Base-by-base conservation (phyloP, 2,113 vertebrate species). In the Crotalus viridis region DNA sequence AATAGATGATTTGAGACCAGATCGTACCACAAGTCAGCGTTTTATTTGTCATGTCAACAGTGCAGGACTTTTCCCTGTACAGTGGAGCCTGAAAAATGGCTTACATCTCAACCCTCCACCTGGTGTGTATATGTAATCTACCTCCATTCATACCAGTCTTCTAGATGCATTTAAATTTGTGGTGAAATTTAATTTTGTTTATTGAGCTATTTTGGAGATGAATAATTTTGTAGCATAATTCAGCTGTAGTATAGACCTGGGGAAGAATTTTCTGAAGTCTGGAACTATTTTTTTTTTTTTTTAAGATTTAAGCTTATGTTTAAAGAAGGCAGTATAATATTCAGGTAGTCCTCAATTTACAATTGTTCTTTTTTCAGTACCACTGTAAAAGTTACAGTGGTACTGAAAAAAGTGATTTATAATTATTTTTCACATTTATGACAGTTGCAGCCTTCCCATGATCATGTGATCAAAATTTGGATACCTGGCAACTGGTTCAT, bases 51-150 rank as follows among this genome's bases (percentile, higher is more conserved):
- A 98, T 48, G 93, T 96, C 2, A 94, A 96, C 61, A 98, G 98
- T 90, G 94, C 97, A 91, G 97, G 98, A 21, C 97, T 98, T 96
- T 96, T 99, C 97, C 97, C 98, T 54, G 98, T 97, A 90, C 99
- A 99, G 61, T 99, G 99, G 99, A 98, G 99, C 97, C 98, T 99
- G 24, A 99, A 99, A 97, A 99, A 99, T 0, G 98, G 99, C 13
- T 96, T 99, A 89, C 97, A 98, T 85, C 98, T 99, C 95, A 98
- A 96, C 90, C 98, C 99, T 0, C 99, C 99, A 26, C 98, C 98
- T 97, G 99, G 99, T 99, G 89, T 1, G 95, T 61, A 87, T 88
- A 81, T 85, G 56, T 90, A 85, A 87, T 92, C 64, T n/a, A 2
- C n/a, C 19, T 90, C 52, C 6, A 0, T 7, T 57, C 21, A 28